These are phyloP conservation scores for Stratiomys singularior DNA, from an alignment of 2,888 invertebrate genomes.

Conservation along the genomic window DNA sequence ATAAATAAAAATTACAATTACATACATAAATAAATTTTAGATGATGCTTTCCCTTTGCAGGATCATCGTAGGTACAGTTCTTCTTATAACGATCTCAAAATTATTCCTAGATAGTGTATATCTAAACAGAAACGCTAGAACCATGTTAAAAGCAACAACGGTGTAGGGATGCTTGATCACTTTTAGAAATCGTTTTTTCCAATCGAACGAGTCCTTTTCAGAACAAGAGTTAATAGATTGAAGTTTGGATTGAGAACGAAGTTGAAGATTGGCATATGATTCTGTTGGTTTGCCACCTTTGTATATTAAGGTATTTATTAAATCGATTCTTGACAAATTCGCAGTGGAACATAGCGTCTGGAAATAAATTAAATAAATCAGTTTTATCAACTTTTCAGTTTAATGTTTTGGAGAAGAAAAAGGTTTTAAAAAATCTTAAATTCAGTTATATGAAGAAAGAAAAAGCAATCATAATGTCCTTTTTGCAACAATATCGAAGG, in stretches of 20 bases:
- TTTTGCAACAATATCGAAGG: too few relatives aligned
- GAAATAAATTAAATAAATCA: neutral
- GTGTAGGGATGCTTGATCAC: slow-evolving; percentile 58
- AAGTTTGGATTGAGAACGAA: neutral
- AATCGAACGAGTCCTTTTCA: slow-evolving; percentile 9
- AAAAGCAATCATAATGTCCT: too few relatives aligned
- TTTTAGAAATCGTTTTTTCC: slow-evolving; percentile 55
- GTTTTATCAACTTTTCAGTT: neutral
- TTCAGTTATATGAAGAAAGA: too few relatives aligned
- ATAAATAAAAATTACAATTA: neutral
- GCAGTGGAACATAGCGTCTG: slow-evolving; percentile 11
- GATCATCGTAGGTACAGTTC: slow-evolving; percentile 53
- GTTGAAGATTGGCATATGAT: neutral
- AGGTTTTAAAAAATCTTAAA: too few relatives aligned
- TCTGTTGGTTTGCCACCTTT: neutral
- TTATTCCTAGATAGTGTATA: slow-evolving; percentile 57
- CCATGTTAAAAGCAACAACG: slow-evolving; percentile 55
- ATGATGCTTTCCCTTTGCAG: neutral
- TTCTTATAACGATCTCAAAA: slow-evolving; percentile 57
- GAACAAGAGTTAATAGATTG: neutral
- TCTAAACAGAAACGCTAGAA: slow-evolving; percentile 55
- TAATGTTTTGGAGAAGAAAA: too few relatives aligned
- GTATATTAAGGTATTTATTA: neutral
- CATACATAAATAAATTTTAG: neutral
- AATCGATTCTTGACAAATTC: neutral